phyloP scores from a whole-genome alignment of 2,797 vertebrate genomes.

The Tokudaia tokunoshimensis region DNA sequence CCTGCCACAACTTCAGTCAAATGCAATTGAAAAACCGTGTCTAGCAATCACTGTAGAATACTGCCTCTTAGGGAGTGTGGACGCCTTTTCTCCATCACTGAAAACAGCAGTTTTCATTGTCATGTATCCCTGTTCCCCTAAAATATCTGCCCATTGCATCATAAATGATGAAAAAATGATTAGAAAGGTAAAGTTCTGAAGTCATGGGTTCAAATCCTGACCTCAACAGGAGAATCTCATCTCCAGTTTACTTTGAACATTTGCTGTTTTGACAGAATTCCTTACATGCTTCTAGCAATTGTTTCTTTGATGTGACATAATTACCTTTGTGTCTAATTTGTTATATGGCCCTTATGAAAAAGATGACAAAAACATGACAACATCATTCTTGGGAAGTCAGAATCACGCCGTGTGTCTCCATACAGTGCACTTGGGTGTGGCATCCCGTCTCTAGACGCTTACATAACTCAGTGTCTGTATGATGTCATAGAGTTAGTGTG shows the following conservation, averaged over 20 bases:
- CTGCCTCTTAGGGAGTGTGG: neutral
- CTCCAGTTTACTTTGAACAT: neutral
- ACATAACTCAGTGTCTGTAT: neutral
- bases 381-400: neutral
- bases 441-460: neutral
- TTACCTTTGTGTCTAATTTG: constrained; percentile 58
- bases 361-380: neutral
- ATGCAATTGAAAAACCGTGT: neutral
- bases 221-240: neutral
- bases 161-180: neutral
- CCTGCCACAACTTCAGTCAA: neutral
- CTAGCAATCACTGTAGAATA: neutral
- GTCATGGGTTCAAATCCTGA: neutral
- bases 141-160: neutral
- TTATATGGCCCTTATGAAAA: neutral
- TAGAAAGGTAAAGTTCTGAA: constrained; percentile 9
- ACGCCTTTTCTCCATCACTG: neutral
- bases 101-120: neutral
- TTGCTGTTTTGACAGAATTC: neutral
- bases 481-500: neutral
- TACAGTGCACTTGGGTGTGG: neutral
- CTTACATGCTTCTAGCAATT: neutral
- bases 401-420: constrained; percentile 1
- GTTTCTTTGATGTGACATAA: constrained; percentile 29
- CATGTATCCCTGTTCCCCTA: neutral